Percentiles rank a stretch among this genome's conserved stretches.
Conservation (phyloP, 2,113 vertebrate species). For the Python bivittatus region DNA sequence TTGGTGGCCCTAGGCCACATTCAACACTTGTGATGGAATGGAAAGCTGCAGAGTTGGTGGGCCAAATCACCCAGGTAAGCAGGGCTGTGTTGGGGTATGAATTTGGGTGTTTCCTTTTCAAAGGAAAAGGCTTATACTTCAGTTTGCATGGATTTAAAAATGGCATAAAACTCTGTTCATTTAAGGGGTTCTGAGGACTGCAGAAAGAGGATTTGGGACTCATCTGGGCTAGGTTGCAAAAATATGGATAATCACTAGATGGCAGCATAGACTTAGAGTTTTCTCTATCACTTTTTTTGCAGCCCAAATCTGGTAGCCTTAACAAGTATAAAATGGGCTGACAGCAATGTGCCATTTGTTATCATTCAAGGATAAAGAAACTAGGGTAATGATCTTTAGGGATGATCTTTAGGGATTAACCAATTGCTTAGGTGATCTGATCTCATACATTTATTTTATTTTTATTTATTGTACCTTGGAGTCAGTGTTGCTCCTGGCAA, state of each 20-base stretch:
- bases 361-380: background rate
- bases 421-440: background rate
- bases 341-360: background rate
- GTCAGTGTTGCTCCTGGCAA: background rate
- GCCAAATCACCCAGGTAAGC: background rate
- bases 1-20: background rate
- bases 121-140: background rate
- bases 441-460: constrained; percentile 24
- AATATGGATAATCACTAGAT: background rate
- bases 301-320: background rate
- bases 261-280: background rate
- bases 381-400: background rate
- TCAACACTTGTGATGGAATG: background rate
- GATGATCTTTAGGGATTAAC: constrained; percentile 4
- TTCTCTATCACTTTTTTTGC: background rate
- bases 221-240: background rate
- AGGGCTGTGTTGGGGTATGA: background rate
- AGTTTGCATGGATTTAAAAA: background rate
- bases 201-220: background rate
- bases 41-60: background rate
- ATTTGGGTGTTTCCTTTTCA: background rate
- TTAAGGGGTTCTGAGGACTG: background rate
- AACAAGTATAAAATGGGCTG: background rate
- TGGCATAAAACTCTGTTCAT: background rate
- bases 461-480: background rate